phyloP scores from a whole-genome alignment of 2,797 vertebrate genomes.

The Gymnocypris eckloni region DNA sequence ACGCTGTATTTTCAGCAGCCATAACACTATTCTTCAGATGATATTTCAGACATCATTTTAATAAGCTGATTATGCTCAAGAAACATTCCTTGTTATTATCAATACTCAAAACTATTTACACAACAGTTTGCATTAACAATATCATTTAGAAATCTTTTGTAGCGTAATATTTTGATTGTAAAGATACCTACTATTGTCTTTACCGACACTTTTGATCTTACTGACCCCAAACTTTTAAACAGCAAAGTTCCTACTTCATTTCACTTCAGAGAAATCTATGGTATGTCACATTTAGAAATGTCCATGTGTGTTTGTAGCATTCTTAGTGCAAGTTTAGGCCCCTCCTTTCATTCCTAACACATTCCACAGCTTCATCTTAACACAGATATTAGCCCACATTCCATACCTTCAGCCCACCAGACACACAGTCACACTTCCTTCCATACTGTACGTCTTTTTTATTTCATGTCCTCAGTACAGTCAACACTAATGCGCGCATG shows the following conservation, averaged over 20 bases:
- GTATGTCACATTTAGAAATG: not conserved
- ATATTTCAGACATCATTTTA: not conserved
- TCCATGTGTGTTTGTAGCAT: slow-evolving; percentile 36
- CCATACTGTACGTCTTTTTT: not conserved
- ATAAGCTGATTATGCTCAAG: not conserved
- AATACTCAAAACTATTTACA: not conserved
- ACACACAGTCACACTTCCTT: slow-evolving; percentile 36
- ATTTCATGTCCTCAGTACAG: not conserved
- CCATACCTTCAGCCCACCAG: slow-evolving; percentile 55
- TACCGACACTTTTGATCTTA: not conserved
- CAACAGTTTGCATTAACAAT: not conserved
- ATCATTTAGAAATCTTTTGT: not conserved
- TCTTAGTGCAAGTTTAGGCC: slow-evolving; percentile 61
- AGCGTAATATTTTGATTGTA: not conserved
- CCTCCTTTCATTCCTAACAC: slow-evolving; percentile 55
- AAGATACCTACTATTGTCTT: not conserved
- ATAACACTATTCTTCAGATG: not conserved
- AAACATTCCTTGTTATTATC: not conserved
- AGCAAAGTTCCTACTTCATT: not conserved
- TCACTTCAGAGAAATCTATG: not conserved
- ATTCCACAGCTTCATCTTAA: slow-evolving; percentile 66
- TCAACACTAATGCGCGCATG: not conserved
- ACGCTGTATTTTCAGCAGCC: not conserved
- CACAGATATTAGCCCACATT: slow-evolving; percentile 62
- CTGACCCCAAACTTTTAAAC: not conserved